Evolutionary conservation across 53 echinoderm and acorn worm species (phyloP), one percentile per base, ranked within the genome.

Genomic region (Crossaster papposus): DNA sequence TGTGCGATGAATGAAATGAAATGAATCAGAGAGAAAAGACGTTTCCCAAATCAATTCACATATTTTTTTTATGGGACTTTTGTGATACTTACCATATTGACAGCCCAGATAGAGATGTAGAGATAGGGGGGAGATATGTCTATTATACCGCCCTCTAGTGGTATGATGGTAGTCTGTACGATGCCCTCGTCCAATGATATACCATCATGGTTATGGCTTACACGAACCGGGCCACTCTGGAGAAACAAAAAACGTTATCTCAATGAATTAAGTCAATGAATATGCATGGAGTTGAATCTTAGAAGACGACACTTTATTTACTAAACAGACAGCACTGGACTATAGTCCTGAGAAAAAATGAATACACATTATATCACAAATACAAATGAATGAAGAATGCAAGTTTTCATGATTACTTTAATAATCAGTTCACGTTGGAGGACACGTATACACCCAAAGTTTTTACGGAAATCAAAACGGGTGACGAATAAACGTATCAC

Each of bases 1-100:
- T 88, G 4, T 52, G 30, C 20, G 54, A 10, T 14, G 35, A 15
- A 31, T 4, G 38, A 36, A 23, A 62, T 62, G 17, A 62, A 17
- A 62, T 20, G 3, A 23, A 62, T 18, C 9, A 44, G 44, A 7
- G 44, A 11, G 17, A 20, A 62, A 62, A 3, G 62, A 17, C 23
- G 3, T 14, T 20, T 62, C 17, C 17, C 12, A 14, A 3, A 23
- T 4, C 62, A 62, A 29, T 7, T 14, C 4, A 2, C 31, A 72
- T 3, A 64, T 26, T 10, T n/a, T 68, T n/a, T 58, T 20, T 18
- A 68, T 26, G 68, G n/a, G 22, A 68, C 44, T 44, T 44, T n/a
- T n/a, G n/a, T n/a, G n/a, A 44, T 22, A 89, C 80, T 82, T 53
- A 90, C 90, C 81, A 58, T 63, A 54, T 90, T 90, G 14, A 90